Evolutionary conservation across 2,797 vertebrate genomes (phyloP).

Genomic region (Aplochiton taeniatus): DNA sequence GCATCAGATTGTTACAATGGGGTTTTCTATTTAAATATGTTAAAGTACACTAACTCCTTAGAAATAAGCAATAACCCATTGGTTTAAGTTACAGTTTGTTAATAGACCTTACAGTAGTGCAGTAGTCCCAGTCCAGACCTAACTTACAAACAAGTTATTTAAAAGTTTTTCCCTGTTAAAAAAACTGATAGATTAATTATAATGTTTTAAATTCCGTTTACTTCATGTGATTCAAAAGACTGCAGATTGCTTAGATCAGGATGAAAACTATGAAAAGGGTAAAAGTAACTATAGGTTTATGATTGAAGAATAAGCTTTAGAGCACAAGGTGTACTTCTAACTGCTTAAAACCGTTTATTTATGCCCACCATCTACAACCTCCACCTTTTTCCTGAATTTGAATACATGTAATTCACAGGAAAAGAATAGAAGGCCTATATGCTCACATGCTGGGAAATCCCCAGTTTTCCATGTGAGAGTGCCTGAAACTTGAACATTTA

Average conservation of each 20-base stretch:
- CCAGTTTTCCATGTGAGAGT: slow-evolving; percentile 66
- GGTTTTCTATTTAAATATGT: too few relatives aligned
- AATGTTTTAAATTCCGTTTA: not conserved
- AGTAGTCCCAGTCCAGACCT: too few relatives aligned
- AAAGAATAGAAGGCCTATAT: slow-evolving; percentile 59
- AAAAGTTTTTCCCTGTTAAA: not conserved
- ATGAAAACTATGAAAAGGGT: not conserved
- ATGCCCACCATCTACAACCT: slow-evolving; percentile 43
- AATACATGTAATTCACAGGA: slow-evolving; percentile 73
- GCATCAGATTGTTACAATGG: too few relatives aligned
- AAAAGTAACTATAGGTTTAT: not conserved
- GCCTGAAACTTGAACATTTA: slow-evolving; percentile 27
- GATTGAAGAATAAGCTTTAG: not conserved
- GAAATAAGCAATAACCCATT: too few relatives aligned
- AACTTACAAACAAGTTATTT: not conserved
- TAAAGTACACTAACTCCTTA: too few relatives aligned
- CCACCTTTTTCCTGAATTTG: slow-evolving; percentile 68
- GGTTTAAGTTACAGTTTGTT: too few relatives aligned
- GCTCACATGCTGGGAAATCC: slow-evolving; percentile 74
- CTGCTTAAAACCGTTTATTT: slow-evolving; percentile 9
- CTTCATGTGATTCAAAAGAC: not conserved
- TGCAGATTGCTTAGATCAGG: not conserved
- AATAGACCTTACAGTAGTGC: slow-evolving; percentile 16
- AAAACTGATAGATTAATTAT: not conserved
- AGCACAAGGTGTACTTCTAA: slow-evolving; percentile 17